Evolutionary conservation across 2,113 vertebrate species (phyloP), one percentile per base, ranked within the genome.

Genomic region (Carlito syrichta): DNA sequence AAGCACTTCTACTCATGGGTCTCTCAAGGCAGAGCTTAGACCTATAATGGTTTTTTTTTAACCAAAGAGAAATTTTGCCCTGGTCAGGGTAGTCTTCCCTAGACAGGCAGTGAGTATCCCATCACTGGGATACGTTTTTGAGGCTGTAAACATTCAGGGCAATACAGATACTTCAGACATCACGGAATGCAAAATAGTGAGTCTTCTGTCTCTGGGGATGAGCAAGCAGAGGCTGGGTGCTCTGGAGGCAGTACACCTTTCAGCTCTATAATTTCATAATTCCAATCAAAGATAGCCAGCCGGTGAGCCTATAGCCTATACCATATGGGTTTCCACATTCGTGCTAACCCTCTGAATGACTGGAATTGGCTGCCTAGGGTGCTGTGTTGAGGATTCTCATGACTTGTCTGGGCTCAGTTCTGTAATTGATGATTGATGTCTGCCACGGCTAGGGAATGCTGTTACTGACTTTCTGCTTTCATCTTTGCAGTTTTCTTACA

Each of bases 371-470:
- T 50, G 27, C 87, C 58, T 7, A 2, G 27, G 40, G 78, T 66
- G 45, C 79, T 14, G 50, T 32, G 10, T 38, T 48, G 14, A 2
- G 1, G 77, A 40, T 78, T 71, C 89, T 45, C 43, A 5, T n/a
- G 56, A 38, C 54, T 54, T 13, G 17, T 77, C 77, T n/a, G 32
- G 45, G n/a, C 58, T 89, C 22, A 4, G 14, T 69, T 94, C 92
- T 85, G 0, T n/a, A 50, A 78, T 63, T n/a, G 76, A 81, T 91
- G 85, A n/a, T 54, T 89, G 35, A 93, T 76, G 71, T 86, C 92
- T 95, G 52, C 66, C 74, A 5, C 0, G 16, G 71, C 62, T 54
- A 45, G 48, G 4, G 23, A 6, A 1, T 9, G 25, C 27, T 45
- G 16, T 9, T 54, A 50, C 12, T 62, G 50, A 35, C 63, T 93